Conservation (phyloP, 2,888 invertebrate genomes). For the Clunio marinus region DNA sequence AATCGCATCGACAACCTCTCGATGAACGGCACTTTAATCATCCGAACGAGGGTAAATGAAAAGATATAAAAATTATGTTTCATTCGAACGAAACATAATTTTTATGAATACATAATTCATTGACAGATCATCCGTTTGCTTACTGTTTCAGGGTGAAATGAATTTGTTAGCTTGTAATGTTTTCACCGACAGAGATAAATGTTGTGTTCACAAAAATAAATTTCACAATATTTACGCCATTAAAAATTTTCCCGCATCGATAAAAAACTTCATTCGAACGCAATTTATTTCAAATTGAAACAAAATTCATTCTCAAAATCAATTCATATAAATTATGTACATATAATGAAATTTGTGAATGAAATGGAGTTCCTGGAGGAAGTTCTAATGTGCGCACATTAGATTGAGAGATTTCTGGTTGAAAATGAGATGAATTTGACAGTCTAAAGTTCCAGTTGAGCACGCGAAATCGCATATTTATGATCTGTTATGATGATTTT, state of each 20-base stretch:
- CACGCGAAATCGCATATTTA: neutral
- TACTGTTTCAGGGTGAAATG: neutral
- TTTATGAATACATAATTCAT: slow-evolving; percentile 35
- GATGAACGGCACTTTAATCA: neutral
- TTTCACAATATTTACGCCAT: slow-evolving; percentile 13
- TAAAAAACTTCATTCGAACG: slow-evolving; percentile 11
- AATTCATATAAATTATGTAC: slow-evolving; percentile 31
- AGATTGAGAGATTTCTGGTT: neutral
- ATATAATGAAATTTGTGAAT: neutral
- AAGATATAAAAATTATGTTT: slow-evolving; percentile 21
- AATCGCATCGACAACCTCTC: slow-evolving; percentile 3
- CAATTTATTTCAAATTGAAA: slow-evolving; percentile 1
- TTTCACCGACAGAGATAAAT: neutral
- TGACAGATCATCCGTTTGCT: slow-evolving; percentile 21
- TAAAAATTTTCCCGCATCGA: neutral
- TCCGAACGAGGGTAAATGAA: slow-evolving; percentile 22
- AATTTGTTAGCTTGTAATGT: neutral
- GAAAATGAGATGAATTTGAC: neutral
- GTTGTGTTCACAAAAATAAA: slow-evolving; percentile 11
- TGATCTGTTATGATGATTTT: slow-evolving; percentile 3
- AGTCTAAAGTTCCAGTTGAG: neutral
- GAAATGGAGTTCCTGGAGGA: neutral
- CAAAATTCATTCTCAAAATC: slow-evolving; percentile 2
- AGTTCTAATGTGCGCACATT: neutral
- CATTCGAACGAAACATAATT: slow-evolving; percentile 21